Conservation (phyloP, 2,113 vertebrate species). For the Camelus dromedarius region DNA sequence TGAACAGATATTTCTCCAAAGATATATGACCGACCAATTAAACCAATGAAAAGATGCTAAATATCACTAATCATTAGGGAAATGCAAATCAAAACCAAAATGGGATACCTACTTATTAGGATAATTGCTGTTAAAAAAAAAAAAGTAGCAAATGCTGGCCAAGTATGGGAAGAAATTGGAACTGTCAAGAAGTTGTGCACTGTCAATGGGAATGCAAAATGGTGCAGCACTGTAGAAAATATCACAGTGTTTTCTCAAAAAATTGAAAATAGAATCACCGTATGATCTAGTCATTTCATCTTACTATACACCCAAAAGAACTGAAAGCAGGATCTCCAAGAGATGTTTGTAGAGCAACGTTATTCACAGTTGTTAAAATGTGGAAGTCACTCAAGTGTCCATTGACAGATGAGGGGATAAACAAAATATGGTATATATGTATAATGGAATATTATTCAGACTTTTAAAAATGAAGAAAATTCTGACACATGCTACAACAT, state of each 20-base stretch:
- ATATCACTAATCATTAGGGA: neutral
- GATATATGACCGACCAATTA: neutral
- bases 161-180: neutral
- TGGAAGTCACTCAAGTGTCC: neutral
- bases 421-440: neutral
- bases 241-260: no score
- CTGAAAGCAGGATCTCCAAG: neutral
- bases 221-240: neutral
- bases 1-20: neutral
- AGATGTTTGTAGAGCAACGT: neutral
- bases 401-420: neutral
- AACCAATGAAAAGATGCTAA: neutral
- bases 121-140: neutral
- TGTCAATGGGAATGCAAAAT: neutral
- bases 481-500: neutral
- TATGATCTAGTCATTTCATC: neutral
- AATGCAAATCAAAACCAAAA: neutral
- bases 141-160: neutral
- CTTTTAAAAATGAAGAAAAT: neutral
- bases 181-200: no score
- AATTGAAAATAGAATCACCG: neutral
- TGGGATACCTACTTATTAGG: neutral
- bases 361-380: neutral
- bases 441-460: neutral
- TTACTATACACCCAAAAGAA: neutral